These are phyloP conservation scores for Galerucella nymphaeae DNA, from an alignment of 2,888 invertebrate genomes.

Conservation along the genomic window DNA sequence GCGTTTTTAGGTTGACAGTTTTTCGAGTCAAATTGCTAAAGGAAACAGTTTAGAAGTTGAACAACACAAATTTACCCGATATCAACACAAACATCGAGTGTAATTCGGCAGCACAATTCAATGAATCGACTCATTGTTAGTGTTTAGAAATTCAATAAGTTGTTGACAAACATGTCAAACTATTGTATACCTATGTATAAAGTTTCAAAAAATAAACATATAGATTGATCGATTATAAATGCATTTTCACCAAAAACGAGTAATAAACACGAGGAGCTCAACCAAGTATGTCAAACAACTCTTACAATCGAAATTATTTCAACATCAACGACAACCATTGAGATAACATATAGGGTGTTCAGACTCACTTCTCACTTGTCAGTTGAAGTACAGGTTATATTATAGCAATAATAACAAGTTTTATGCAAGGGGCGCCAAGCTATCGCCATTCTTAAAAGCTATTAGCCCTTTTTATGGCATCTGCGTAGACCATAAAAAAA, in stretches of 20 bases:
- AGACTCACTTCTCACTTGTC: slow-evolving; percentile 27
- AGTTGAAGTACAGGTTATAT: slow-evolving; percentile 25
- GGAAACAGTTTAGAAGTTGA: too few species aligned
- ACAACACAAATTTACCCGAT: too few species aligned
- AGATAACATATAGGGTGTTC: slow-evolving; percentile 31
- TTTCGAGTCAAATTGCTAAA: too few species aligned
- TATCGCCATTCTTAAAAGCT: slow-evolving; percentile 39
- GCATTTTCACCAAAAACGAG: background rate
- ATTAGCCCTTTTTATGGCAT: slow-evolving; percentile 31
- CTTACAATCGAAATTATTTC: slow-evolving; percentile 8
- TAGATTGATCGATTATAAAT: too few species aligned
- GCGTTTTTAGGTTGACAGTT: too few species aligned
- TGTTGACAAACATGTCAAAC: too few species aligned
- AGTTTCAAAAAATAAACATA: too few species aligned
- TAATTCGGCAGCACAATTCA: too few species aligned
- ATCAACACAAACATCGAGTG: too few species aligned
- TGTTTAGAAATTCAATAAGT: too few species aligned
- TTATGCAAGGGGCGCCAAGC: slow-evolving; percentile 40
- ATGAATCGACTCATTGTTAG: too few species aligned
- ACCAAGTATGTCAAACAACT: slow-evolving; percentile 12
- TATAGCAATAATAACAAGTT: slow-evolving; percentile 38
- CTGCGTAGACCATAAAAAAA: slow-evolving; percentile 21
- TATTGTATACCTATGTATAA: too few species aligned
- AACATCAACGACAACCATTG: slow-evolving; percentile 8
- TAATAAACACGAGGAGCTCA: slow-evolving; percentile 5